A percentile compares a stretch with the other conserved stretches of the same genome.
These are phyloP conservation scores for Phasianus colchicus DNA, from an alignment of 2,113 vertebrate genomes.

Conservation along the genomic window DNA sequence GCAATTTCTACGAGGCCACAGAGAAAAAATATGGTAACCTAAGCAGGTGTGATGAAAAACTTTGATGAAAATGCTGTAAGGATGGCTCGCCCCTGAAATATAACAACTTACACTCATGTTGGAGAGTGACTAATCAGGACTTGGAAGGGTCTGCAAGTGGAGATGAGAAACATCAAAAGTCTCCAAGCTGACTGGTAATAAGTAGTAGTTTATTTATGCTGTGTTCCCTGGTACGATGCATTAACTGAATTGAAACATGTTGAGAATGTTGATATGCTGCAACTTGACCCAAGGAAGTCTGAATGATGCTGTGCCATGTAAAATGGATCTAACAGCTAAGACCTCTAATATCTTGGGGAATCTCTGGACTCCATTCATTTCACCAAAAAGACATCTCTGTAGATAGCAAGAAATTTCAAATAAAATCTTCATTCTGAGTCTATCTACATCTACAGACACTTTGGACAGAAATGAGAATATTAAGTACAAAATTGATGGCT, in stretches of 20 bases:
- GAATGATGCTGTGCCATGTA: neutral
- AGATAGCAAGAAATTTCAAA: neutral
- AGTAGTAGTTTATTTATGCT: neutral
- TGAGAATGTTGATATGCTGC: neutral
- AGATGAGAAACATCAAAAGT: neutral
- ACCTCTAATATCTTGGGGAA: neutral
- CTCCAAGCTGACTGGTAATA: neutral
- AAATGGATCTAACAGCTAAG: neutral
- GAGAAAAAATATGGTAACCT: neutral
- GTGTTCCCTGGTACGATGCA: neutral
- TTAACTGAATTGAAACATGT: neutral
- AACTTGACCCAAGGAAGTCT: neutral
- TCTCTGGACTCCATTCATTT: neutral
- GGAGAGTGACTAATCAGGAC: neutral
- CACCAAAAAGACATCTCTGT: neutral
- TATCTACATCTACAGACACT: neutral
- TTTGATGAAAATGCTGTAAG: neutral
- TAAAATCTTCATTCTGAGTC: neutral
- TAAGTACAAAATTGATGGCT: neutral
- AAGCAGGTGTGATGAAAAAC: neutral
- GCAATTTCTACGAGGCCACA: neutral
- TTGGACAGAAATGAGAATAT: neutral
- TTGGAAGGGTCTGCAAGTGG: neutral
- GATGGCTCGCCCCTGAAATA: neutral
- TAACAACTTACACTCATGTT: neutral